phyloP scores from a whole-genome alignment of 2,797 vertebrate genomes.

The Melanitta fusca region DNA sequence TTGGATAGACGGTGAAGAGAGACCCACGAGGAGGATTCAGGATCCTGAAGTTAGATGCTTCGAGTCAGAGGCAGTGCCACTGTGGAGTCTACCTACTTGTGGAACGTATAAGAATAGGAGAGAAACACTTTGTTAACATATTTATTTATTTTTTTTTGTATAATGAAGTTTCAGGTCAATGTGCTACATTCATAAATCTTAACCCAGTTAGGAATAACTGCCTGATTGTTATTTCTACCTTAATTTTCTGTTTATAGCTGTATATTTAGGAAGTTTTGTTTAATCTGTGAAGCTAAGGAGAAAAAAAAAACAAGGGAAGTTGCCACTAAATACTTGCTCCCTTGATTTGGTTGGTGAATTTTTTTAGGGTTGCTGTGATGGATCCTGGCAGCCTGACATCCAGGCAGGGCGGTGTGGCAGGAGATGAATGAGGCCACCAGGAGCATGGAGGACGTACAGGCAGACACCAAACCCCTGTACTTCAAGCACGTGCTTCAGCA shows the following conservation, averaged over 20 bases:
- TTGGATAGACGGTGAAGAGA: background rate
- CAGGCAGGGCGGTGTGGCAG: background rate
- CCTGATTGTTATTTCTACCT: background rate
- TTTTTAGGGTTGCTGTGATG: background rate
- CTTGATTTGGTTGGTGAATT: background rate
- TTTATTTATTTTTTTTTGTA: background rate
- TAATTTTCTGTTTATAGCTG: background rate
- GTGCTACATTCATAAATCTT: background rate
- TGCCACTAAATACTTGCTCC: rapidly evolving
- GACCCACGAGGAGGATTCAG: background rate
- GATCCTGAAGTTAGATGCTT: background rate
- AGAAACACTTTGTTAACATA: background rate
- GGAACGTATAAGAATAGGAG: background rate
- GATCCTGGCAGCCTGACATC: background rate
- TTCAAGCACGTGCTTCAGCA: background rate
- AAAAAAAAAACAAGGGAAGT: background rate
- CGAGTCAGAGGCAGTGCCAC: rapidly evolving
- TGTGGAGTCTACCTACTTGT: background rate
- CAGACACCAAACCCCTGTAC: background rate
- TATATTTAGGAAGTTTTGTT: background rate
- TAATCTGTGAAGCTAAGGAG: background rate
- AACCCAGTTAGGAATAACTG: background rate
- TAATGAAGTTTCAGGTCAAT: background rate
- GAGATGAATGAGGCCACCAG: too few species aligned
- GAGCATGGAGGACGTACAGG: background rate